These are phyloP conservation scores for Ichneumon xanthorius DNA, from an alignment of 2,888 invertebrate species.

Conservation along the genomic window DNA sequence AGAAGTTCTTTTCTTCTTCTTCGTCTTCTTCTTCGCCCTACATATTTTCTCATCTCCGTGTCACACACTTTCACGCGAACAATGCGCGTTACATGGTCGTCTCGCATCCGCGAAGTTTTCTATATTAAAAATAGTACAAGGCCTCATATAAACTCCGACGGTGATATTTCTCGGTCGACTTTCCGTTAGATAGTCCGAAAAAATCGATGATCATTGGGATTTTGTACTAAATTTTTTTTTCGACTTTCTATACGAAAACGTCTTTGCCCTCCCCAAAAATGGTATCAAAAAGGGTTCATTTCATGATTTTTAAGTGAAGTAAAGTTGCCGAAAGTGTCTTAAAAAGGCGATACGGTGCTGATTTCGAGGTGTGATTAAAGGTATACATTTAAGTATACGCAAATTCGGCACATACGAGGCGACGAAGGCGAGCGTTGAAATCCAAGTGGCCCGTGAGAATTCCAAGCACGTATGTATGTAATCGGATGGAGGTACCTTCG, in stretches of 20 bases:
- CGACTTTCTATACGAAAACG: background rate
- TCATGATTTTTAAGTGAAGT: background rate
- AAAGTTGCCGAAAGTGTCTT: background rate
- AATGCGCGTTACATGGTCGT: background rate
- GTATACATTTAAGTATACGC: background rate
- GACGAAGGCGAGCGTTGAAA: constrained; percentile 1
- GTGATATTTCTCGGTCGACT: background rate
- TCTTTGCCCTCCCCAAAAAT: background rate
- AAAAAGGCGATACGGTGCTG: background rate
- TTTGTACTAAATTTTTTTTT: background rate
- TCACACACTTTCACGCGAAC: background rate
- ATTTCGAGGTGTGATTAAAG: background rate
- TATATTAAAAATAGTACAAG: constrained; percentile 9
- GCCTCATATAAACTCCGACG: background rate
- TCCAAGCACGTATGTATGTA: constrained; percentile 11
- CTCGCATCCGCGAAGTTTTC: background rate
- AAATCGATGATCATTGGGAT: background rate
- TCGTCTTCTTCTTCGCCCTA: background rate
- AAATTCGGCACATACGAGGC: background rate
- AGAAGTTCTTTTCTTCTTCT: background rate
- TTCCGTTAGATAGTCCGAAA: background rate
- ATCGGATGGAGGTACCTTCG: constrained; percentile 13
- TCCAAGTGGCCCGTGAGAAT: background rate
- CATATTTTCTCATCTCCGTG: background rate
- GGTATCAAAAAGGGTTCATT: background rate